Conservation (phyloP, 2,888 invertebrate genomes). For the Dastarcus helophoroides region DNA sequence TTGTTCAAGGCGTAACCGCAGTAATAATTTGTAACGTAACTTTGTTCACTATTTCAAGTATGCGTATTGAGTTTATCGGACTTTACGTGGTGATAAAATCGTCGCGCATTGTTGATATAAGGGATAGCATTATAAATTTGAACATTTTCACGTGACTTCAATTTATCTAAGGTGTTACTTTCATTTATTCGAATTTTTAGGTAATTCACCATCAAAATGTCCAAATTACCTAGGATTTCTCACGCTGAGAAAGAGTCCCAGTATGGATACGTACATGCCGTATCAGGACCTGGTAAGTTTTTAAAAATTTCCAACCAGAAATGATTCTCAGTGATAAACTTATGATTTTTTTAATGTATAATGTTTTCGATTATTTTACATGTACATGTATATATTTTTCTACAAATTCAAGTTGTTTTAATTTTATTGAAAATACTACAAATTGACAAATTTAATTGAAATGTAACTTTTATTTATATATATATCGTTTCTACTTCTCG, state of each 20-base stretch:
- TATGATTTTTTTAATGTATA: slow-evolving; percentile 1
- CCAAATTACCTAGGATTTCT: slow-evolving; percentile 57
- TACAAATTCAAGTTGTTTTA: too few species aligned
- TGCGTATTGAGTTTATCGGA: slow-evolving; percentile 14
- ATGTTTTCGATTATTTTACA: slow-evolving; percentile 7
- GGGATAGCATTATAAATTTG: slow-evolving; percentile 18
- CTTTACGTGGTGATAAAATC: slow-evolving; percentile 1
- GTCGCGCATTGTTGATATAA: slow-evolving; percentile 17
- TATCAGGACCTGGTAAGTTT: slow-evolving; percentile 89
- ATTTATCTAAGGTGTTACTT: slow-evolving; percentile 5
- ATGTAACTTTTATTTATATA: too few species aligned
- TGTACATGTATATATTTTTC: too few species aligned
- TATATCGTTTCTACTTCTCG: too few species aligned
- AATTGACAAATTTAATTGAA: too few species aligned
- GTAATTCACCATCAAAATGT: slow-evolving; percentile 44
- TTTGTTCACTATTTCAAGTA: slow-evolving; percentile 14
- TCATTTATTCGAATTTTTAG: slow-evolving; percentile 11
- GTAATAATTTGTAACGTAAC: slow-evolving; percentile 13
- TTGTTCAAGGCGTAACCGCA: slow-evolving; percentile 26
- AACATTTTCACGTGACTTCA: slow-evolving; percentile 25
- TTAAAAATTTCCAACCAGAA: slow-evolving; percentile 2
- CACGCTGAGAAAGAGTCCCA: slow-evolving; percentile 78
- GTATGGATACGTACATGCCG: slow-evolving; percentile 93
- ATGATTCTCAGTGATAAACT: slow-evolving; percentile 3
- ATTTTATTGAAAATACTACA: too few species aligned